phyloP scores from a whole-genome alignment of 2,113 vertebrate genomes.

The Delphinus delphis region DNA sequence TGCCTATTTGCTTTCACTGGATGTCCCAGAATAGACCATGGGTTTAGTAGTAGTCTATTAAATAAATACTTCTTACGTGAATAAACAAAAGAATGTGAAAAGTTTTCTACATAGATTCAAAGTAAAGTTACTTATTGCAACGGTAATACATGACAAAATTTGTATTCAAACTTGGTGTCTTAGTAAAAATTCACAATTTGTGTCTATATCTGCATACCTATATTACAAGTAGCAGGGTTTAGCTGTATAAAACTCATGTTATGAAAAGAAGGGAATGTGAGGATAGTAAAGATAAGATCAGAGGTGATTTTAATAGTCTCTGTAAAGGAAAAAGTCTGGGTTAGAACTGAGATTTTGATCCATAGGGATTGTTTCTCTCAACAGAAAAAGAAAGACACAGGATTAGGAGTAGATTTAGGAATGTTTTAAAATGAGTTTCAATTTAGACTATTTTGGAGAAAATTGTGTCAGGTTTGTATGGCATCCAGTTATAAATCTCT shows the following conservation, averaged over 20 bases:
- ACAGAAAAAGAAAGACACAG: background rate
- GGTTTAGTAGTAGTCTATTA: background rate
- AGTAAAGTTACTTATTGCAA: background rate
- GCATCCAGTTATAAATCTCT: background rate
- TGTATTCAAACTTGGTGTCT: rapidly evolving
- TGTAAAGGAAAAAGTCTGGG: background rate
- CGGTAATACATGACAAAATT: background rate
- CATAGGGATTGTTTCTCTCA: background rate
- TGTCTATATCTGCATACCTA: background rate
- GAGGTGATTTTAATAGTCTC: background rate
- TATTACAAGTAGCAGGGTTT: background rate
- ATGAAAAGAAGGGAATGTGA: background rate
- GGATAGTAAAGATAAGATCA: background rate
- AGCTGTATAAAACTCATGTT: background rate
- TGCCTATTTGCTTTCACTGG: background rate
- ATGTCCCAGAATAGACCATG: background rate
- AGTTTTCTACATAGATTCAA: background rate
- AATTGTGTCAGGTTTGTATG: background rate
- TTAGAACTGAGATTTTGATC: background rate
- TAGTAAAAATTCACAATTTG: background rate
- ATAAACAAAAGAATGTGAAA: background rate
- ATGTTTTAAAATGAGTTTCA: background rate
- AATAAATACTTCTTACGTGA: background rate
- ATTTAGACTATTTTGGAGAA: background rate
- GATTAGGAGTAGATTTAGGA: background rate